Evolutionary conservation across 2,888 invertebrate species (phyloP).

Genomic region (Ochropleura leucogaster): DNA sequence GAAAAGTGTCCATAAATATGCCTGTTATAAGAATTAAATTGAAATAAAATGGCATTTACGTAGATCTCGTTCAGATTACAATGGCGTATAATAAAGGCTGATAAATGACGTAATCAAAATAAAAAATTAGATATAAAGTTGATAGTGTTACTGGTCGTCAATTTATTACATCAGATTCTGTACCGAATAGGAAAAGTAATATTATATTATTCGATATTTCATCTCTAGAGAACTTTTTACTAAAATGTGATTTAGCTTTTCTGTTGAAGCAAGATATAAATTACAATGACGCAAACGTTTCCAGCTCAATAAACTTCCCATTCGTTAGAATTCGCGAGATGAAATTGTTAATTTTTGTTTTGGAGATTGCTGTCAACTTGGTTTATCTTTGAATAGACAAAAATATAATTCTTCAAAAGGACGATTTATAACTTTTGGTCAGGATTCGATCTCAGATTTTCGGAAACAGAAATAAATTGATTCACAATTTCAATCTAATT

Average conservation of each 20-base stretch:
- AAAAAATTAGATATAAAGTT: constrained; percentile 6
- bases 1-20: neutral
- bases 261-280: neutral
- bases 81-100: neutral
- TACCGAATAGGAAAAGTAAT: neutral
- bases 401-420: neutral
- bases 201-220: constrained; percentile 11
- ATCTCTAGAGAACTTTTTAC: neutral
- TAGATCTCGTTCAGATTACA: constrained; percentile 13
- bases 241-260: constrained; percentile 9
- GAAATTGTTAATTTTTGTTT: neutral
- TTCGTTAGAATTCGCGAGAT: constrained; percentile 13
- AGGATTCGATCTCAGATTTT: neutral
- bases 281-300: constrained; percentile 6
- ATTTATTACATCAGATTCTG: constrained; percentile 8
- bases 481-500: neutral
- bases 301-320: constrained; percentile 16
- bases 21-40: constrained; percentile 1
- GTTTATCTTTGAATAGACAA: neutral
- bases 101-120: constrained; percentile 19
- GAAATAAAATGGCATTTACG: constrained; percentile 19
- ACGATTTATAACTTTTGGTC: neutral
- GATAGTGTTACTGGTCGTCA: neutral
- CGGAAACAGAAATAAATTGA: neutral
- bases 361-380: neutral